phyloP scores from a whole-genome alignment of 2,888 invertebrate species.

The Orchestes rusci region DNA sequence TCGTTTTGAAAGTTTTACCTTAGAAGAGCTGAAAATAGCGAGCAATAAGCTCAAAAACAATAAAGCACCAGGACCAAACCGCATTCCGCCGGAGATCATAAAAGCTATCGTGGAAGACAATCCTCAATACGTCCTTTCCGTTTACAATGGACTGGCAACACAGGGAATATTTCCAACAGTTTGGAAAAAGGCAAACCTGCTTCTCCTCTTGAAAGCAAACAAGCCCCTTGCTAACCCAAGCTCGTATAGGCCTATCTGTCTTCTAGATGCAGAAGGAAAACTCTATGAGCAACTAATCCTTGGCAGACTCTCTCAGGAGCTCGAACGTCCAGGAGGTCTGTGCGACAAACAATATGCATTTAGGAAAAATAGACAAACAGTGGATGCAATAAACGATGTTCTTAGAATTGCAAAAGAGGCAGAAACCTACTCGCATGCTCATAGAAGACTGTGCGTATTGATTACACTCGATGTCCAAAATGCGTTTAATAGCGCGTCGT shows the following conservation, averaged over 20 bases:
- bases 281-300: conserved; percentile 12
- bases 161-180: background rate
- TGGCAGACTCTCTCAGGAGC: conserved; percentile 11
- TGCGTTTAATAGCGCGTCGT: too few relatives aligned
- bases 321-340: conserved; percentile 14
- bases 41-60: too few relatives aligned
- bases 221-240: background rate
- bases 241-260: conserved; percentile 9
- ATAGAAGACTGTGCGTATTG: too few relatives aligned
- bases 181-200: conserved; percentile 5
- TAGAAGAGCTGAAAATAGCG: too few relatives aligned
- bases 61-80: too few relatives aligned
- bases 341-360: conserved; percentile 16
- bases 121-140: background rate
- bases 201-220: conserved; percentile 2
- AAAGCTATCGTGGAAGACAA: background rate
- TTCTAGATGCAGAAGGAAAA: conserved; percentile 14
- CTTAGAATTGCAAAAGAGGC: conserved; percentile 1
- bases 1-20: too few relatives aligned
- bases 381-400: conserved; percentile 13
- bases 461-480: too few relatives aligned
- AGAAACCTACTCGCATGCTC: too few relatives aligned
- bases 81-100: too few relatives aligned
- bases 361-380: conserved; percentile 16
- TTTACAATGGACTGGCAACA: background rate